phyloP scores from a whole-genome alignment of 2,888 invertebrate species.

The Ptycholaimellus sp. region DNA sequence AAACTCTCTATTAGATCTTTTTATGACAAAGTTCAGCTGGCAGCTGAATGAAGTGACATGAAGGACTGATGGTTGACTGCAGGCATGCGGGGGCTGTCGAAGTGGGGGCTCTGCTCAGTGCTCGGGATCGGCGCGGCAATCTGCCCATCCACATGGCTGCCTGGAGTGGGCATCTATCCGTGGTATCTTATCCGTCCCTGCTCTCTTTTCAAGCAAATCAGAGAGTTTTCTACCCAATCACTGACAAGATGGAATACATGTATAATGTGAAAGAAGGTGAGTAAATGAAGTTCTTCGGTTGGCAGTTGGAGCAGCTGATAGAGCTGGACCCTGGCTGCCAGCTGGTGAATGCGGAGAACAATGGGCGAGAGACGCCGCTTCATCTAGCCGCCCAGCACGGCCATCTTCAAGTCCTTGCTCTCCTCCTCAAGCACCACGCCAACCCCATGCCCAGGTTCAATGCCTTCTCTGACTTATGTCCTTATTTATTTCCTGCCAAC shows the following conservation, averaged over 20 bases:
- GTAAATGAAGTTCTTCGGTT: too few species aligned
- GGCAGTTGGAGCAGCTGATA: background rate
- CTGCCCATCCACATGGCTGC: constrained; percentile 20
- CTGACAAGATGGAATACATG: too few species aligned
- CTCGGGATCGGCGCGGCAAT: constrained; percentile 13
- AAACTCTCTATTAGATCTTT: too few species aligned
- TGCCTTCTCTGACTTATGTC: too few species aligned
- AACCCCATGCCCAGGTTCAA: too few species aligned
- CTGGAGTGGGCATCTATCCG: constrained; percentile 16
- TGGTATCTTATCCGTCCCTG: constrained; percentile 9
- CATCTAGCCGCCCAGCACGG: constrained; percentile 52
- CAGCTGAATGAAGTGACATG: too few species aligned
- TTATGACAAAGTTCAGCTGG: too few species aligned
- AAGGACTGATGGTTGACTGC: background rate
- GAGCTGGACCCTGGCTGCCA: background rate
- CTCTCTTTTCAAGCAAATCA: too few species aligned
- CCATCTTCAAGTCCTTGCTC: constrained; percentile 40
- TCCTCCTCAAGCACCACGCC: constrained; percentile 32
- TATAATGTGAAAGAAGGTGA: too few species aligned
- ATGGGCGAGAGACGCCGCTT: constrained; percentile 36
- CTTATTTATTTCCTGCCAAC: too few species aligned
- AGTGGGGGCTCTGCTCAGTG: constrained; percentile 11
- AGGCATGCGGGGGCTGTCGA: too few species aligned
- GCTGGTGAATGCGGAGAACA: constrained; percentile 13
- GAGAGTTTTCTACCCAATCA: too few species aligned